Percentiles rank a stretch among this genome's conserved stretches.
Evolutionary conservation across 2,113 vertebrate genomes (phyloP).

Genomic region (pig (Sus scrofa)): T2T-Sscrofa CM000828.6:34298001-34298500

Average conservation of each 20-base stretch:
- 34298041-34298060: no score
- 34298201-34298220: not conserved
- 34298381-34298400: not conserved
- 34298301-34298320: not conserved
- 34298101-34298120: not conserved
- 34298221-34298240: not conserved
- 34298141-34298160: not conserved
- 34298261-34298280: not conserved
- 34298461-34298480: not conserved
- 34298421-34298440: not conserved
- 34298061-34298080: slow-evolving; percentile 5
- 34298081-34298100: not conserved
- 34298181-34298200: not conserved
- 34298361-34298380: not conserved
- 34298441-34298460: not conserved
- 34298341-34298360: not conserved
- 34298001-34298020: no score
- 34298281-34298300: not conserved
- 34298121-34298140: not conserved
- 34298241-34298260: not conserved
- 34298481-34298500: not conserved
- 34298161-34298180: not conserved
- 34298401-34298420: not conserved
- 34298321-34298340: not conserved
- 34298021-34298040: no score